Conservation (phyloP, 2,888 invertebrate species). For the Drosophila algonquin region DNA sequence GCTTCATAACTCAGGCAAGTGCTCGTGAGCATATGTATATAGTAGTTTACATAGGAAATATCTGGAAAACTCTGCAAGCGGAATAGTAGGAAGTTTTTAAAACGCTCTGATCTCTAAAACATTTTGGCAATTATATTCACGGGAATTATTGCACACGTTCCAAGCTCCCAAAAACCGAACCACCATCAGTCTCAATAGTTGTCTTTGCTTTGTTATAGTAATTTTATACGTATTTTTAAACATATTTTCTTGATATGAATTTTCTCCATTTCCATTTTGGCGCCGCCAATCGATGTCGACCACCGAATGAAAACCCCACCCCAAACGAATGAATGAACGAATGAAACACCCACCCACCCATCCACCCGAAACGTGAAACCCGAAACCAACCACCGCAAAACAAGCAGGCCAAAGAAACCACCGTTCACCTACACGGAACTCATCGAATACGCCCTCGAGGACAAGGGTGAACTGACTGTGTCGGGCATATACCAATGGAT, state of each 20-base stretch:
- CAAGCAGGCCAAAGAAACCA: slow-evolving; percentile 89
- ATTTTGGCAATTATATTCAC: background rate
- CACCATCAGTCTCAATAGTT: background rate
- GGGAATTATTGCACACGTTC: background rate
- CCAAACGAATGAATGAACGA: slow-evolving; percentile 5
- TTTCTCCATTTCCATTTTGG: slow-evolving; percentile 16
- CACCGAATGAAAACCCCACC: background rate
- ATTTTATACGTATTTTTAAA: slow-evolving; percentile 5
- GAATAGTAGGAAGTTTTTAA: background rate
- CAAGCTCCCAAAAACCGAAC: no score
- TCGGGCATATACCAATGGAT: slow-evolving; percentile 97
- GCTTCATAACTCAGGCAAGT: no score
- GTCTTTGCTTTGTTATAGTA: background rate
- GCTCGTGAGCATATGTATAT: no score
- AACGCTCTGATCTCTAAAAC: no score
- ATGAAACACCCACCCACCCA: slow-evolving; percentile 24
- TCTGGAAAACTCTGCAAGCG: no score
- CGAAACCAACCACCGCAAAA: slow-evolving; percentile 73
- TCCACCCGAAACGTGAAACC: slow-evolving; percentile 22
- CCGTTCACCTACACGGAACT: slow-evolving; percentile 96
- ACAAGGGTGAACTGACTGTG: slow-evolving; percentile 94
- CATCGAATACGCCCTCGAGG: slow-evolving; percentile 93
- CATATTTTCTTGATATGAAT: slow-evolving; percentile 12
- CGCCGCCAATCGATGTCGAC: slow-evolving; percentile 59
- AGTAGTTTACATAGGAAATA: no score